Evolutionary conservation across 2,888 invertebrate species (phyloP).

Genomic region (Podotricha telesiphe): DNA sequence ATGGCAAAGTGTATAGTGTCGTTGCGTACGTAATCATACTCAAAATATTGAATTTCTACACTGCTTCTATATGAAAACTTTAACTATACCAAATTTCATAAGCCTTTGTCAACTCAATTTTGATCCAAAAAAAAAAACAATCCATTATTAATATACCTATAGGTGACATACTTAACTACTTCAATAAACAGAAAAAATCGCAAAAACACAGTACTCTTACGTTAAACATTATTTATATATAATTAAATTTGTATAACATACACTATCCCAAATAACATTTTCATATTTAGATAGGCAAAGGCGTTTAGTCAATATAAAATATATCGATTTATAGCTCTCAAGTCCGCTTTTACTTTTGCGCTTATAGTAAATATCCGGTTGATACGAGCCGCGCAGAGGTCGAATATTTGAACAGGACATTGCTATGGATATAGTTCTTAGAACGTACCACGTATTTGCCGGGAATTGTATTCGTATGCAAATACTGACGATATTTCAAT

Average conservation of each 20-base stretch:
- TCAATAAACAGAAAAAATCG: neutral
- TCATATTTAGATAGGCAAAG: conserved; percentile 16
- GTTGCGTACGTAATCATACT: too few species aligned
- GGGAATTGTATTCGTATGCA: conserved; percentile 48
- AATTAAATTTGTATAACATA: conserved; percentile 2
- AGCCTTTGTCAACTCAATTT: too few species aligned
- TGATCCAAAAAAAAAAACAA: too few species aligned
- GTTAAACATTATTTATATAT: neutral
- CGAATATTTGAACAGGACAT: conserved; percentile 49
- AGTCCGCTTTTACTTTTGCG: conserved; percentile 26
- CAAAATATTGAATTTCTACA: too few species aligned
- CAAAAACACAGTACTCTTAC: neutral
- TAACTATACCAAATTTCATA: too few species aligned
- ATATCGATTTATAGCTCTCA: conserved; percentile 38
- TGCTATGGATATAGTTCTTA: conserved; percentile 45
- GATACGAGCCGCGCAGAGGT: conserved; percentile 40
- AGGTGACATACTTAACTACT: too few species aligned
- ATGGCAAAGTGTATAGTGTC: too few species aligned
- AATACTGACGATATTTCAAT: conserved; percentile 49
- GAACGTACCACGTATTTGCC: conserved; percentile 44
- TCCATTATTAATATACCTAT: too few species aligned
- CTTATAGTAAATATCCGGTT: conserved; percentile 42
- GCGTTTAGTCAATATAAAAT: conserved; percentile 21
- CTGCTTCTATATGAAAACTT: too few species aligned
- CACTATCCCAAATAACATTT: conserved; percentile 8